Evolutionary conservation across 2,113 vertebrate genomes (phyloP), one percentile per base, ranked within the genome.

Genomic region (Gallinago undulata): DNA sequence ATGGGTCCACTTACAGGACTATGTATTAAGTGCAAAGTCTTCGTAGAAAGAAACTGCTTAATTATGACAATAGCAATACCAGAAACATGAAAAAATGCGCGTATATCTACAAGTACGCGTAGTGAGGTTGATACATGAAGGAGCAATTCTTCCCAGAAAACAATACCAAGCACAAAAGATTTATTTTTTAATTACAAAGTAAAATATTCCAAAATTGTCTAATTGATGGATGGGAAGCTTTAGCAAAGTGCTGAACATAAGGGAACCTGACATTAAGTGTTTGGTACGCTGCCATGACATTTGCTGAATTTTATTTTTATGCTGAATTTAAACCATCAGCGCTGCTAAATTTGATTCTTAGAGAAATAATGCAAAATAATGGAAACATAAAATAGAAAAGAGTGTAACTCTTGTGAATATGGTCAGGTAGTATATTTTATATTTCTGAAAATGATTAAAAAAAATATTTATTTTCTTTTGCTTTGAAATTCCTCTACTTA

Each of bases 221-320:
- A 95, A 97, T 89, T 96, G 91, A 89, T 91, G 85, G 96, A 94
- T 96, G 81, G 50, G 56, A 62, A 90, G 68, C 90, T 97, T 95
- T 92, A 87, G 84, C 62, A 89, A 95, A 78, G 68, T 73, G 74
- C 59, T 92, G 97, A 98, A 96, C 97, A 95, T 97, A 97, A 97
- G 97, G 95, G 77, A 97, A 98, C 37, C 80, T 98, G 97, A 97
- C 97, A 98, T 97, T 97, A 97, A 97, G 96, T 97, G 82, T 91
- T 96, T 98, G 96, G 95, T 95, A 94, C 2, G 35, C 89, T 98
- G 97, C 97, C 90, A 96, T 97, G 94, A 95, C 95, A 97, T 98
- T 98, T 98, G 91, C 93, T 94, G 83, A 91, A 92, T 97, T 97
- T 97, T 98, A 96, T 96, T 97, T 97, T 97, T 95, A 86, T 94